Evolutionary conservation across 2,888 invertebrate genomes (phyloP), one percentile per base, ranked within the genome.

Genomic region (Cantharis nigra): DNA sequence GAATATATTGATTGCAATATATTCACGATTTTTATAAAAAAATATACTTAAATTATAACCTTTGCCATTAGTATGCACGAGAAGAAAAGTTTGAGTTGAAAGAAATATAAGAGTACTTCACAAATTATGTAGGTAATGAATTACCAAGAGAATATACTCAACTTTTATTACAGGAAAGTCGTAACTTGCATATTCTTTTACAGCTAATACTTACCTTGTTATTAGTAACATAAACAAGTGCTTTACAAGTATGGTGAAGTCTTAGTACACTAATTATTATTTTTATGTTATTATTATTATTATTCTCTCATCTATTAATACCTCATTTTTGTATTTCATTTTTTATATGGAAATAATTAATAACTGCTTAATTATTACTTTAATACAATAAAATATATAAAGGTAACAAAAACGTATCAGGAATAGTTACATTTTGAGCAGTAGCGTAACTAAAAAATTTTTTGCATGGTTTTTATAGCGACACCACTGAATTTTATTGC

Each of bases 171-270:
- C 80, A 74, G 77, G 78, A 78, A 74, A 79, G 76, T 81, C 82
- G 81, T 82, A 81, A 82, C 80, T 81, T 83, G 81, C 80, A 81
- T 81, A 82, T 80, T 82, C 79, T 78, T 82, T 83, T 82, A 83
- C 82, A 78, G 80, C 81, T 79, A 80, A 80, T 80, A 79, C 81
- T 82, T 78, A 78, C 75, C 64, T 77, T 77, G 80, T 81, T 80
- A 80, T 81, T 81, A 80, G 78, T 70, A 78, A 80, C 80, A 82
- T 82, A 82, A 82, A 82, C 78, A 76, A 70, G 70, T 74, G 33
- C 70, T 77, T 69, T 70, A 73, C 33, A 63, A 30, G 72, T 20
- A 72, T 33, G 75, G 72, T 71, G 75, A 72, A 62, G 72, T 63
- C 70, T 75, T 75, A 78, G 70, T 72, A 78, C 73, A 71, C n/a